Evolutionary conservation across 2,797 vertebrate species (phyloP).

Genomic region (Coregonus sp.): DNA sequence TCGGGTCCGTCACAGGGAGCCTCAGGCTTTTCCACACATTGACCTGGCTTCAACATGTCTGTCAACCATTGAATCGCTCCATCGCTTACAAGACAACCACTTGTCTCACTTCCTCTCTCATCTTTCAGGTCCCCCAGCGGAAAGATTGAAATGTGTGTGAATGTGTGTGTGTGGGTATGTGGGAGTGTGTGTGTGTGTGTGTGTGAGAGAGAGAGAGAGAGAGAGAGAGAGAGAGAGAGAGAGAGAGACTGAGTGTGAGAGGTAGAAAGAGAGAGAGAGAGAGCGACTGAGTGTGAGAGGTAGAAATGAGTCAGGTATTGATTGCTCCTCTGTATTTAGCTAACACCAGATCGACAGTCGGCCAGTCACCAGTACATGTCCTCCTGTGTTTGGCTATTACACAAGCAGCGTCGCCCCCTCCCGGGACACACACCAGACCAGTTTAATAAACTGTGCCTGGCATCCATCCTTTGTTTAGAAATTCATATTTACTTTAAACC

Average conservation of each 20-base stretch:
- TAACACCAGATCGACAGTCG: neutral
- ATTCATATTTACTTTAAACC: neutral
- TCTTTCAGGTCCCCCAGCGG: neutral
- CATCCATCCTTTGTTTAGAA: neutral
- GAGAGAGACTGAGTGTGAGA: no score
- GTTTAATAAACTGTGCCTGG: neutral
- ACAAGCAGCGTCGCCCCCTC: neutral
- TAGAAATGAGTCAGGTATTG: neutral
- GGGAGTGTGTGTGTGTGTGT: neutral
- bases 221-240: neutral
- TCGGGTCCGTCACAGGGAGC: neutral
- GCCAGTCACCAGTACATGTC: neutral
- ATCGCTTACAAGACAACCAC: neutral
- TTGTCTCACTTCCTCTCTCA: neutral
- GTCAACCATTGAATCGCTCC: slow-evolving; percentile 3
- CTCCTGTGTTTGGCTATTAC: neutral
- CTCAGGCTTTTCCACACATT: neutral
- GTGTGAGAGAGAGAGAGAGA: neutral
- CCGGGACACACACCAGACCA: neutral
- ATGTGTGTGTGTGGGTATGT: neutral
- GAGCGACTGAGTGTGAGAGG: no score
- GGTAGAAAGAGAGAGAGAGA: no score
- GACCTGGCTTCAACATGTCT: slow-evolving; percentile 2
- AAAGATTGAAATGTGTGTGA: neutral
- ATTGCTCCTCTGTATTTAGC: neutral